phyloP scores from a whole-genome alignment of 2,888 invertebrate genomes.

The Lasioglossum leucozonium region DNA sequence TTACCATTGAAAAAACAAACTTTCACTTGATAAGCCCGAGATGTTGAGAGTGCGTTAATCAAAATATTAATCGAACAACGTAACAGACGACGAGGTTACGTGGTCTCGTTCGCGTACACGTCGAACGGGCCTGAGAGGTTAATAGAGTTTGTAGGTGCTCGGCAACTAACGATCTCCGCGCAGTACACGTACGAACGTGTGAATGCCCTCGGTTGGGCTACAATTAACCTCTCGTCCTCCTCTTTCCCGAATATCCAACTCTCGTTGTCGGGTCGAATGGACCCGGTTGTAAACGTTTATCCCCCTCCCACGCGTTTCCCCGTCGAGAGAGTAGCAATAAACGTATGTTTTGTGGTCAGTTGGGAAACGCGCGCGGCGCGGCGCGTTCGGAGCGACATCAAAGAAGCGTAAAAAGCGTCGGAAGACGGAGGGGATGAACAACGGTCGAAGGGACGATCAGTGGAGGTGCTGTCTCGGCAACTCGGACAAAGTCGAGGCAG shows the following conservation, averaged over 20 bases:
- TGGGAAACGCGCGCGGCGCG: neutral
- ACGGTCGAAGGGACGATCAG: neutral
- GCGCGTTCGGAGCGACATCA: neutral
- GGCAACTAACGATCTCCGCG: neutral
- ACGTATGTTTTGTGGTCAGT: neutral
- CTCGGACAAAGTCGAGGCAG: neutral
- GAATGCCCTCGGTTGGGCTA: neutral
- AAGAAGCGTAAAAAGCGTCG: neutral
- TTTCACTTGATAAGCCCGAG: too few species aligned
- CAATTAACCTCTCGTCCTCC: slow-evolving; percentile 1
- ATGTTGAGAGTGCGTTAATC: too few species aligned
- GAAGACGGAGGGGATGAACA: neutral
- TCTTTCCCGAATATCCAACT: neutral
- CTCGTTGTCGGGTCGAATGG: neutral
- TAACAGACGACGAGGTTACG: too few species aligned
- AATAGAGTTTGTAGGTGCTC: neutral
- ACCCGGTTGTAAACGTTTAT: slow-evolving; percentile 2
- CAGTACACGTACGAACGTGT: neutral
- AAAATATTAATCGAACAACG: too few species aligned
- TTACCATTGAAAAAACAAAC: too few species aligned
- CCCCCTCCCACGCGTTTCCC: too few species aligned
- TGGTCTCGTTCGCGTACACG: too few species aligned
- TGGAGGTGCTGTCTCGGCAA: neutral
- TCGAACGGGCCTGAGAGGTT: neutral
- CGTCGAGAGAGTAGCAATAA: neutral